Evolutionary conservation across 1,140 invertebrate genomes (phyloP).

Genomic region (Habropoda laboriosa): DNA sequence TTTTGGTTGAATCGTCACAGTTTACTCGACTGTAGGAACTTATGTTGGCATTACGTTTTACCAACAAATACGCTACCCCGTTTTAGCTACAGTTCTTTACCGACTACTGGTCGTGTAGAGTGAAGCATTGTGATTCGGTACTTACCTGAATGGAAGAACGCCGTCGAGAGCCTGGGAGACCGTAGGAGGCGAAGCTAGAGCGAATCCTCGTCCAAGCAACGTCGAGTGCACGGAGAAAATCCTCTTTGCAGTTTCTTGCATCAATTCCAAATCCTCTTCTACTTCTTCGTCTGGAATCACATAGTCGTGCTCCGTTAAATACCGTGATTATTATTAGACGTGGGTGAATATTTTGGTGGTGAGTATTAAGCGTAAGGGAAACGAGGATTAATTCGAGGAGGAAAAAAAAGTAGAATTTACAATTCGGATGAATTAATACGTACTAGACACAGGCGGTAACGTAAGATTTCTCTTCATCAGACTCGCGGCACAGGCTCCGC

Average conservation of each 20-base stretch:
- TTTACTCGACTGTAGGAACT: background rate
- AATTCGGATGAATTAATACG: conserved; percentile 56
- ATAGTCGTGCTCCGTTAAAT: conserved; percentile 17
- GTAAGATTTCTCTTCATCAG: conserved; percentile 93
- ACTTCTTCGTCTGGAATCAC: conserved; percentile 86
- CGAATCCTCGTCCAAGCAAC: conserved; percentile 94
- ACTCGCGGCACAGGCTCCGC: conserved; percentile 94
- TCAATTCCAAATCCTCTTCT: conserved; percentile 87
- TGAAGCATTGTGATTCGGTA: conserved; percentile 51
- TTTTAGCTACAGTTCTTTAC: conserved; percentile 23
- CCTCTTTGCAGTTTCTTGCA: conserved; percentile 88
- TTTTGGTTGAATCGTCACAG: accelerated
- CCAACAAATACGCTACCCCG: background rate
- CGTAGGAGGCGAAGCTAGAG: conserved; percentile 92
- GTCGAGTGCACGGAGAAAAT: conserved; percentile 88
- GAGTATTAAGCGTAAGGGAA: no score
- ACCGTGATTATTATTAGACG: background rate
- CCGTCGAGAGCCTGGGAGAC: conserved; percentile 95
- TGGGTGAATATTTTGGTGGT: background rate
- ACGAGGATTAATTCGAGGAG: no score
- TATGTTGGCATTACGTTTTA: background rate
- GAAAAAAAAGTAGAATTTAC: background rate
- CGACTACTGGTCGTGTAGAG: background rate
- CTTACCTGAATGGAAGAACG: conserved; percentile 92
- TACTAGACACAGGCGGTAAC: conserved; percentile 86